Percentiles rank a stretch among this genome's conserved stretches.
phyloP scores from a whole-genome alignment of 2,888 invertebrate species.

The Drosophila kanekoi region DNA sequence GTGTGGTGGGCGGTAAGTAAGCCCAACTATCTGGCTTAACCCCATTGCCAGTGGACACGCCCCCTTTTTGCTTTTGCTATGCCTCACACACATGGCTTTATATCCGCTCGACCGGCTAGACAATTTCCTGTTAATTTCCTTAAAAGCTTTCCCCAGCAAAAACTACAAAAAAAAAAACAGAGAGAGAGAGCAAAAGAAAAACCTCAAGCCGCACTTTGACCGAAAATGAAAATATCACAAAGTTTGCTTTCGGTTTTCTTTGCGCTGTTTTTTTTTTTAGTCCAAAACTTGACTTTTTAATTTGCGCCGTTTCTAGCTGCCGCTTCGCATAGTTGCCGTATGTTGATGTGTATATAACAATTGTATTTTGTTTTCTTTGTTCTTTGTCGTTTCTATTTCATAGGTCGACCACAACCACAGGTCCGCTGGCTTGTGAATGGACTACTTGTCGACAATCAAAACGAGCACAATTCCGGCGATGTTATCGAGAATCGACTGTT shows the following conservation, averaged over 20 bases:
- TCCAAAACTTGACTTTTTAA: conserved; percentile 76
- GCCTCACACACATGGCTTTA: conserved; percentile 53
- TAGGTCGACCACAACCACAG: conserved; percentile 92
- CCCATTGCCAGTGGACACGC: conserved; percentile 31
- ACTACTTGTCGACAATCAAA: conserved; percentile 91
- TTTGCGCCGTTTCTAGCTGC: conserved; percentile 62
- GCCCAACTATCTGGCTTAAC: conserved; percentile 51
- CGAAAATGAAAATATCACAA: conserved; percentile 80
- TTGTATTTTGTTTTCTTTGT: conserved; percentile 19
- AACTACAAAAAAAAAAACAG: conserved; percentile 32
- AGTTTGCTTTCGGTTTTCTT: conserved; percentile 60
- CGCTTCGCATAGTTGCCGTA: conserved; percentile 1
- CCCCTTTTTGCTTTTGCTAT: conserved; percentile 7
- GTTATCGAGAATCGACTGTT: conserved; percentile 93
- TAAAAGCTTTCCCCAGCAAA: conserved; percentile 73
- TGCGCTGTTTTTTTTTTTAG: conserved; percentile 25
- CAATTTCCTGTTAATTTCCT: conserved; percentile 83
- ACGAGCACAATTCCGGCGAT: conserved; percentile 93
- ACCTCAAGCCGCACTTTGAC: conserved; percentile 52
- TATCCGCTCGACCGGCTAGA: conserved; percentile 74
- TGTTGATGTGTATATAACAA: conserved; percentile 13
- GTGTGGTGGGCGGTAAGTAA: conserved; percentile 93
- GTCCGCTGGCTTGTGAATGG: conserved; percentile 94
- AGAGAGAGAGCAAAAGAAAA: conserved; percentile 25
- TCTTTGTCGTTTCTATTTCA: conserved; percentile 45